phyloP scores from a whole-genome alignment of 2,797 vertebrate species.

The Cottoperca gobio region DNA sequence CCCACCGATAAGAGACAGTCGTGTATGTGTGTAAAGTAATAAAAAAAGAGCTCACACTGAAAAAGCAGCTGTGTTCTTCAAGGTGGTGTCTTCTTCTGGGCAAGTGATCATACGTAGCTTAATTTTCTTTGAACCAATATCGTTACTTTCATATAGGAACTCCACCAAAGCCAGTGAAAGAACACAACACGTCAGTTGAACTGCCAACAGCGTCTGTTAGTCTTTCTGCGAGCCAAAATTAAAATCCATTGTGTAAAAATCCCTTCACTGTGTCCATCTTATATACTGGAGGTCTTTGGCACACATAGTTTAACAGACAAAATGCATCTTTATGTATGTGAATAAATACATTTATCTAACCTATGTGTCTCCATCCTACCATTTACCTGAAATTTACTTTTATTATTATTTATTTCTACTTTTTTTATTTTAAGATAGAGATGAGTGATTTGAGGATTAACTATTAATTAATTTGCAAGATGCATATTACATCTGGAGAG shows the following conservation, averaged over 20 bases:
- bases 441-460: background rate
- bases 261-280: background rate
- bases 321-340: background rate
- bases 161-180: background rate
- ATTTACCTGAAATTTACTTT: background rate
- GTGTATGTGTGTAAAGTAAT: slow-evolving; percentile 1
- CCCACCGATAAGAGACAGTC: slow-evolving; percentile 16
- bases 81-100: background rate
- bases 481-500: background rate
- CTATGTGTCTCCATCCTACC: background rate
- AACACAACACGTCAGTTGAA: background rate
- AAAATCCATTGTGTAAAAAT: slow-evolving; percentile 11
- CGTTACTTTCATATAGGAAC: slow-evolving; percentile 2
- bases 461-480: background rate
- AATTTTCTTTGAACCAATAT: background rate
- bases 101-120: background rate
- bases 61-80: background rate
- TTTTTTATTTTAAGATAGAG: background rate
- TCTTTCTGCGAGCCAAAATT: slow-evolving; percentile 17
- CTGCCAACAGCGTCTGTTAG: slow-evolving; percentile 25
- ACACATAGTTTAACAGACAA: background rate
- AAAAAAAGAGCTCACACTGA: background rate
- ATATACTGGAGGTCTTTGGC: background rate
- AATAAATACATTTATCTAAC: background rate
- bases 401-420: background rate